Conservation (phyloP, 2,113 vertebrate genomes). For the Mustela lutreola region DNA sequence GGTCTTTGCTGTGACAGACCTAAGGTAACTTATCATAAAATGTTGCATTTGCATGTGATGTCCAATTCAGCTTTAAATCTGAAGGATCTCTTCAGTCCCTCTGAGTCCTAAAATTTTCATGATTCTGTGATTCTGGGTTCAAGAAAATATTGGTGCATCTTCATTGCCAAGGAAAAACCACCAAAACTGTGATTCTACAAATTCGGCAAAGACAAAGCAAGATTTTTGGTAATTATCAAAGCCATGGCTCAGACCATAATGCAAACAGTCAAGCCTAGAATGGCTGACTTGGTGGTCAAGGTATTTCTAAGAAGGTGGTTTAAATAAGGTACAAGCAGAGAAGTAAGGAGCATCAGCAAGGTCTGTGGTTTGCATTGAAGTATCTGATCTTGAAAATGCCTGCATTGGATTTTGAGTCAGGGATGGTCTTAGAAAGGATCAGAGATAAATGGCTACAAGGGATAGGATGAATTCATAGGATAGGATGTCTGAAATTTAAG, state of each 20-base stretch:
- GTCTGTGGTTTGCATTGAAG: neutral
- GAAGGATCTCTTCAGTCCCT: conserved; percentile 14
- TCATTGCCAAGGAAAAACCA: neutral
- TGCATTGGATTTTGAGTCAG: conserved; percentile 45
- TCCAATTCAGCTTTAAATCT: conserved; percentile 42
- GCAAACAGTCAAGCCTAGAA: neutral
- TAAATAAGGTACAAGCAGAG: neutral
- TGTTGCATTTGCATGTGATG: neutral
- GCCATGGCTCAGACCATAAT: neutral
- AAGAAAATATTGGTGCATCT: conserved; percentile 7
- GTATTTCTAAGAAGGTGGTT: conserved; percentile 9
- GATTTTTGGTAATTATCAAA: neutral
- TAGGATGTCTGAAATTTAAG: neutral
- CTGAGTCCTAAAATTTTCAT: conserved; percentile 28
- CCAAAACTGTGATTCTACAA: neutral
- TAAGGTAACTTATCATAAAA: conserved; percentile 6
- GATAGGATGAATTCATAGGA: neutral
- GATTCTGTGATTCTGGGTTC: conserved; percentile 12
- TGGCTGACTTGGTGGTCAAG: neutral
- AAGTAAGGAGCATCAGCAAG: neutral
- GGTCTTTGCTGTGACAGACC: neutral
- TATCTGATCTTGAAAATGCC: neutral
- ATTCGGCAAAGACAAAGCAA: neutral
- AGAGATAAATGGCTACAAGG: neutral
- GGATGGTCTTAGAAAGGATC: neutral